phyloP scores from a whole-genome alignment of 2,113 vertebrate species.

The Psephotus haematonotus region DNA sequence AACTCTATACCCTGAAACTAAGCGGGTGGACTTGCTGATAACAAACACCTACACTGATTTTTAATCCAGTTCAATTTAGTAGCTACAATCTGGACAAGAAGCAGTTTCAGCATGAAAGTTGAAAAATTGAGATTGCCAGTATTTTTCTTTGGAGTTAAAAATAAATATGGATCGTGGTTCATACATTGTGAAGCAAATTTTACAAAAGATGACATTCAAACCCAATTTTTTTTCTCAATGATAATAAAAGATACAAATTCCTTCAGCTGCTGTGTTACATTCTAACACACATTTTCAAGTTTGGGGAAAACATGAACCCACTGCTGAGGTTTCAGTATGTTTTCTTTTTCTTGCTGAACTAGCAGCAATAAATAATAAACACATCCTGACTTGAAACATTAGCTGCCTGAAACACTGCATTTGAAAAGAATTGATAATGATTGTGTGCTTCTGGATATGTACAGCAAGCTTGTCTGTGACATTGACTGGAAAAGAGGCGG shows the following conservation, averaged over 20 bases:
- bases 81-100: background rate
- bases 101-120: background rate
- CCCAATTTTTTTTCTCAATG: background rate
- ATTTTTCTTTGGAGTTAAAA: background rate
- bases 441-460: background rate
- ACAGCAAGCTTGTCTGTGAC: background rate
- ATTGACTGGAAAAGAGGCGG: background rate
- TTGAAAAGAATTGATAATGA: background rate
- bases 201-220: background rate
- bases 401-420: background rate
- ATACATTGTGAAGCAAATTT: background rate
- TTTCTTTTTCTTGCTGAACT: background rate
- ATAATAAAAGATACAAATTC: background rate
- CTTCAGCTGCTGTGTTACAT: background rate
- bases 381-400: background rate
- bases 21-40: background rate
- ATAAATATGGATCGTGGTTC: rapidly evolving
- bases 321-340: background rate
- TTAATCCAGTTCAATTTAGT: background rate
- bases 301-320: background rate
- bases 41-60: background rate
- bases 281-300: background rate
- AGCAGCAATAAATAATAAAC: background rate
- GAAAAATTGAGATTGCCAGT: background rate
- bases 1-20: background rate